Evolutionary conservation across 37 sponge, comb jelly and placozoan species (phyloP).

Genomic region (Cladorhizidae sp.): DNA sequence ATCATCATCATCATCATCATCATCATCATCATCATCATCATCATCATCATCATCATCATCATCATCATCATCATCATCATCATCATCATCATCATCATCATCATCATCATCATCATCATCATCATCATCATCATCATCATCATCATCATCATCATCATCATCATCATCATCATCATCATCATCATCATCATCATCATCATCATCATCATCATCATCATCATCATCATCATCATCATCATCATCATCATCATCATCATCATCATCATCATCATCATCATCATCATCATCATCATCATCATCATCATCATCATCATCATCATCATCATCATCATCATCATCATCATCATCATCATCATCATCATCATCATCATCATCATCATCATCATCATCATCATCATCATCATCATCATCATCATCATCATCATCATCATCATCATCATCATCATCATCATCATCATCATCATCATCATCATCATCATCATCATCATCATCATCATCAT

Average conservation of each 20-base stretch:
- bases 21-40: not conserved
- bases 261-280: not conserved
- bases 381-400: constrained; percentile 4
- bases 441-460: constrained; percentile 2
- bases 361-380: not conserved
- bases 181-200: not conserved
- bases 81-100: constrained; percentile 4
- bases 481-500: constrained; percentile 4
- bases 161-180: not conserved
- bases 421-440: not conserved
- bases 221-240: not conserved
- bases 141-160: not conserved
- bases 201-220: constrained; percentile 2
- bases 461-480: not conserved
- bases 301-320: constrained; percentile 4
- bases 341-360: constrained; percentile 4
- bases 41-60: not conserved
- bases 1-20: not conserved
- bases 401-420: constrained; percentile 2
- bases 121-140: not conserved
- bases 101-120: not conserved
- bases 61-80: not conserved
- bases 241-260: constrained; percentile 4
- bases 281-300: not conserved
- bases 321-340: constrained; percentile 4